Evolutionary conservation across 2,797 vertebrate species (phyloP).

Genomic region (Otolemur crassicaudatus): DNA sequence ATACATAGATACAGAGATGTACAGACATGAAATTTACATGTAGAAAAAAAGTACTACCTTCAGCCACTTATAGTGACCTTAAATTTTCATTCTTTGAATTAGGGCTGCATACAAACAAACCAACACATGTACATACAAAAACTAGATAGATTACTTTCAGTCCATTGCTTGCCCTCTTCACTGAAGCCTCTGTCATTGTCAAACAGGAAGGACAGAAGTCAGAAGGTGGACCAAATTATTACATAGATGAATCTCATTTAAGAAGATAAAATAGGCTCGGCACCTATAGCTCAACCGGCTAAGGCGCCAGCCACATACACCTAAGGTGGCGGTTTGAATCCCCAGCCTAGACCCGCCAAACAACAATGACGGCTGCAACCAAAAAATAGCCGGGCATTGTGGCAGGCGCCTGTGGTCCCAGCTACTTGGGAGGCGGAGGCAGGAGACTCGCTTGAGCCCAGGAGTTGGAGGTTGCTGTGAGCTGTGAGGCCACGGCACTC

Average conservation of each 20-base stretch:
- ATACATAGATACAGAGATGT: background rate
- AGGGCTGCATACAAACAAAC: slow-evolving; percentile 5
- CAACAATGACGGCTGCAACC: too few relatives aligned
- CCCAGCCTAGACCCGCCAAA: too few relatives aligned
- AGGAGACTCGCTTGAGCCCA: too few relatives aligned
- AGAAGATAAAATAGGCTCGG: background rate
- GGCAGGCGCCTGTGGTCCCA: too few relatives aligned
- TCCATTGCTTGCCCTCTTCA: background rate
- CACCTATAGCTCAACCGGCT: too few relatives aligned
- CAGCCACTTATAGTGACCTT: background rate
- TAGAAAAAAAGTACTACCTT: background rate
- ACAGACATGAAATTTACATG: background rate
- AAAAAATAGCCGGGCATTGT: too few relatives aligned
- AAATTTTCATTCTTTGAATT: slow-evolving; percentile 6
- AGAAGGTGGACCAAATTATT: background rate
- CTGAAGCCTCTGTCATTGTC: background rate
- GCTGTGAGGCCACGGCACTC: too few relatives aligned
- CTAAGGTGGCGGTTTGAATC: too few relatives aligned
- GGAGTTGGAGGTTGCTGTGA: too few relatives aligned
- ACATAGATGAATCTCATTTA: background rate
- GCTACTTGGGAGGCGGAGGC: too few relatives aligned
- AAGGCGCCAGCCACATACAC: too few relatives aligned
- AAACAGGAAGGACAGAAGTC: background rate
- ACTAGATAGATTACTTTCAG: background rate
- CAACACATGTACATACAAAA: background rate